Conservation (phyloP, 2,797 vertebrate genomes). For the Avahi laniger region DNA sequence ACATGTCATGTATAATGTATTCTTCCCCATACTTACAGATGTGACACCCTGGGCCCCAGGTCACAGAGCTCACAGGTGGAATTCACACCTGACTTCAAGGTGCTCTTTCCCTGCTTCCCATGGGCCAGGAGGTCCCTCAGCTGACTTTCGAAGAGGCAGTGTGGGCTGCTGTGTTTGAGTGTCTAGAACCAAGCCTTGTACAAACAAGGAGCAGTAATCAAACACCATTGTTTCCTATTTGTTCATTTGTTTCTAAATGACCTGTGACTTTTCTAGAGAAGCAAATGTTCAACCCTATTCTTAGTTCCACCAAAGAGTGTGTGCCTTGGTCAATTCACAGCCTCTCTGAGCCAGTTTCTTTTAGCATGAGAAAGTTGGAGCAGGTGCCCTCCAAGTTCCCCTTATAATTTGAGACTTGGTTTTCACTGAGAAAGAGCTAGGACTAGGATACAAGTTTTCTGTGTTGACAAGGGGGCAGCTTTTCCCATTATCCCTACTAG, state of each 20-base stretch:
- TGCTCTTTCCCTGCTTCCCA: neutral
- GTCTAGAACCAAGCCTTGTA: neutral
- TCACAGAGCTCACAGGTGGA: neutral
- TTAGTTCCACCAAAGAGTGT: neutral
- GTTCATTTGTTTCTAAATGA: neutral
- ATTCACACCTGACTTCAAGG: neutral
- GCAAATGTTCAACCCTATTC: neutral
- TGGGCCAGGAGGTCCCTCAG: neutral
- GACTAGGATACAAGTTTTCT: neutral
- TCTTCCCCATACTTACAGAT: neutral
- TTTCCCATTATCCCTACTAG: neutral
- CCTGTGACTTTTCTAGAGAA: neutral
- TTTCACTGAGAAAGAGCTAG: neutral
- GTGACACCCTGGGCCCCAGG: neutral
- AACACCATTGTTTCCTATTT: neutral
- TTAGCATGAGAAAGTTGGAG: neutral
- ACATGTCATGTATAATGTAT: neutral
- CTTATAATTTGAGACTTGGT: neutral
- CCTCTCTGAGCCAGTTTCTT: neutral
- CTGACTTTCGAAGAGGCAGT: neutral
- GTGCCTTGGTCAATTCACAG: neutral
- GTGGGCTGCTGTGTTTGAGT: neutral
- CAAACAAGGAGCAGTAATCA: neutral
- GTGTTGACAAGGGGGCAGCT: neutral
- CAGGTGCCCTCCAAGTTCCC: neutral